Base-by-base conservation (phyloP, 2,888 invertebrate species). In the Entomobrya proxima region DNA sequence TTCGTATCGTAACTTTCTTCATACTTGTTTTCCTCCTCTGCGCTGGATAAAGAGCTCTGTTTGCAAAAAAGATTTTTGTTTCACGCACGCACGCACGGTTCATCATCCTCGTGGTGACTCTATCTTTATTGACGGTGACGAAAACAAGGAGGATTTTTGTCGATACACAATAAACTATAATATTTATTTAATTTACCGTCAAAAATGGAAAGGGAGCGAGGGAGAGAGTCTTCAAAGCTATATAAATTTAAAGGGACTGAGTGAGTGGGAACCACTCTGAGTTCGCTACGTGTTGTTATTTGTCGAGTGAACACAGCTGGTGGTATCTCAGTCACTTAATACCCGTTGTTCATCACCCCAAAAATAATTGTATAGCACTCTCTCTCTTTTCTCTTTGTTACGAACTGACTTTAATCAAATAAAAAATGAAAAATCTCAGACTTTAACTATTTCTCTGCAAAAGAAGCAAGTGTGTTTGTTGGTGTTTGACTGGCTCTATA, bases 251-350 rank as follows among this genome's bases (percentile, higher is more conserved):
- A 35, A 52, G 91, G 92, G 93, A 93, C 93, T 93, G 94, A 94
- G 94, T 94, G 94, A 94, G 95, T 95, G 97, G 97, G 97, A 96
- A 95, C 97, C 97, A 96, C 97, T 95, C 97, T 97, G 97, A 95
- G 97, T 96, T 97, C 96, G 94, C 97, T 96, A 94, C 95, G 94
- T 93, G 88, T 93, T 92, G 77, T 88, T 92, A 92, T 92, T 93
- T 93, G 91, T 91, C 92, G 94, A 96, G 97, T 97, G 97, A 97
- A 97, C 97, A 97, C 97, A 97, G 97, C 97, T 97, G 97, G 97
- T 97, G 97, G 97, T 97, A 97, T 97, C 97, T 97, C 97, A 97
- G 96, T 96, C 92, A 92, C 92, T 92, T 92, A 91, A 90, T 92
- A 91, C 92, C 89, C 88, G 83, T 69, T 78, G 67, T 81, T 88